Percentiles rank a stretch among this genome's conserved stretches.
Conservation (phyloP, 2,888 invertebrate species). For the Isotomurus palustris region DNA sequence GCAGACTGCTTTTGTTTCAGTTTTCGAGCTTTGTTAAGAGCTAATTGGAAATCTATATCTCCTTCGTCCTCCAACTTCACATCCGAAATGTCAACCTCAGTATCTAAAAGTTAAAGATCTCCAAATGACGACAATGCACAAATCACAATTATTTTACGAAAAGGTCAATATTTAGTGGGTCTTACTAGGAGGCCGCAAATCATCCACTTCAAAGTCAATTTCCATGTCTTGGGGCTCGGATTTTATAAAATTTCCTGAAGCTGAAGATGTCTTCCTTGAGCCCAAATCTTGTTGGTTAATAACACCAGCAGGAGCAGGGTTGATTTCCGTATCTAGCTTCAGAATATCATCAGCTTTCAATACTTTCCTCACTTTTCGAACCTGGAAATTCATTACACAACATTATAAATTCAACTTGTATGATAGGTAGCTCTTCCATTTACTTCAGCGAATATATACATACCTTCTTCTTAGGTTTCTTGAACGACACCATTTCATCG, state of each 20-base stretch:
- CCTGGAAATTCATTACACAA: slow-evolving; percentile 46
- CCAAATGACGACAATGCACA: too few relatives aligned
- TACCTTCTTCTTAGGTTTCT: slow-evolving; percentile 76
- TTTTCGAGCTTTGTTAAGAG: slow-evolving; percentile 67
- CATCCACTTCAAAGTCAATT: slow-evolving; percentile 60
- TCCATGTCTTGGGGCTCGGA: slow-evolving; percentile 56
- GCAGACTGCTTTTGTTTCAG: slow-evolving; percentile 57
- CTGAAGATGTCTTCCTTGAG: slow-evolving; percentile 17
- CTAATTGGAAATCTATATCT: slow-evolving; percentile 62
- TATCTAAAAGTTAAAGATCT: slow-evolving; percentile 11
- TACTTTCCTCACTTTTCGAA: slow-evolving; percentile 62
- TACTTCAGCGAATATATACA: slow-evolving; percentile 44
- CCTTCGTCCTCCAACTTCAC: slow-evolving; percentile 65
- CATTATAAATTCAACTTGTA: not conserved
- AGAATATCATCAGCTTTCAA: slow-evolving; percentile 70
- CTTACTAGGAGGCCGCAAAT: slow-evolving; percentile 53
- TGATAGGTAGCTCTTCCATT: not conserved
- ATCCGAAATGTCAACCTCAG: slow-evolving; percentile 51
- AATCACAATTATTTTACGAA: not conserved
- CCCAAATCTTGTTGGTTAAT: slow-evolving; percentile 26
- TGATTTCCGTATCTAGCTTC: slow-evolving; percentile 47
- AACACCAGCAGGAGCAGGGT: slow-evolving; percentile 6
- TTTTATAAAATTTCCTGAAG: slow-evolving; percentile 49
- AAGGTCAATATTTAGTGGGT: not conserved
- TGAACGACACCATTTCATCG: slow-evolving; percentile 78